These are phyloP conservation scores for Thecophora atra DNA, from an alignment of 2,888 invertebrate species.

Conservation along the genomic window DNA sequence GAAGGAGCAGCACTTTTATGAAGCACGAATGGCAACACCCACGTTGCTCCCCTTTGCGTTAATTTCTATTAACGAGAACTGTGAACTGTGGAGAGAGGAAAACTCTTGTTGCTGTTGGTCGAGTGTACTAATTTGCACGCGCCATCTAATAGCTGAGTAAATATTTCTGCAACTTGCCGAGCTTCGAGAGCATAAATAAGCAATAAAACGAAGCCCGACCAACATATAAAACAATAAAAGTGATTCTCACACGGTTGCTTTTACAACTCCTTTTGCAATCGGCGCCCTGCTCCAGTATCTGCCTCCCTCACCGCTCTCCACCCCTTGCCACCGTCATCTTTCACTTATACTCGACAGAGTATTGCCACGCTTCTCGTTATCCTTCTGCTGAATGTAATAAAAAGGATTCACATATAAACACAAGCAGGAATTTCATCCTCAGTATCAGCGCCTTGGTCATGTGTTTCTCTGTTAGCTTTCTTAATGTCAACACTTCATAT, in stretches of 20 bases:
- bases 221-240: too few species aligned
- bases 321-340: not conserved
- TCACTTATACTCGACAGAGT: not conserved
- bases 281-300: too few species aligned
- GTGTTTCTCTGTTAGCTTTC: not conserved
- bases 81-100: not conserved
- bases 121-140: not conserved
- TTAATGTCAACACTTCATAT: not conserved
- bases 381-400: not conserved
- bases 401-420: not conserved
- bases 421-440: not conserved
- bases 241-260: too few species aligned
- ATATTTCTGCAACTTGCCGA: not conserved
- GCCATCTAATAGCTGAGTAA: not conserved
- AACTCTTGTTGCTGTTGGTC: not conserved
- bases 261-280: too few species aligned
- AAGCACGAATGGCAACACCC: not conserved
- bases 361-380: not conserved
- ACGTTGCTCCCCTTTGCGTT: not conserved
- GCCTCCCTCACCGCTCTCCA: not conserved
- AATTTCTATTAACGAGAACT: not conserved
- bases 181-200: too few species aligned
- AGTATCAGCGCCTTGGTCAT: not conserved
- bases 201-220: too few species aligned
- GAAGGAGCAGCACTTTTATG: not conserved